Base-by-base conservation (phyloP, 2,888 invertebrate species). In the Blastobasis adustella region DNA sequence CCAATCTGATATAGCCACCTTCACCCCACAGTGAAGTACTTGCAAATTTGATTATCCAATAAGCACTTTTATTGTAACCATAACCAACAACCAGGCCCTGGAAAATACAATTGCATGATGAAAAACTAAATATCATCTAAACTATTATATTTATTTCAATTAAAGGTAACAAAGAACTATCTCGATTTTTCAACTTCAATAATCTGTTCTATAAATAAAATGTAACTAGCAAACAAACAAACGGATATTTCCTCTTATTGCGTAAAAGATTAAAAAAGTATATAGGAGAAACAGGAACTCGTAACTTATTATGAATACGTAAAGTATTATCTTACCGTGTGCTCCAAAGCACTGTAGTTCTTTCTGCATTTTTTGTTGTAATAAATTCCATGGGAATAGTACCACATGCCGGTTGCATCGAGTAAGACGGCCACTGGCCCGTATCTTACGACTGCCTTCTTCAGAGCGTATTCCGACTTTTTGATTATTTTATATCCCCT, bases 1-100 rank as follows among this genome's bases (percentile, higher is more conserved):
- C 85, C 91, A 95, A 94, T 71, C 91, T 92, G 52, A 95, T 92
- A 76, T 93, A 95, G 8, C 95, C 95, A 0, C 90, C 59, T n/a
- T 91, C 88, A 9, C 95, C 95, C 95, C 95, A 96, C 3, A 72
- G 71, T 6, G 72, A 62, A n/a, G 92, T 90, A 92, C 92, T 93
- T 6, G 93, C 93, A 72, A 94, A 50, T 10, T 53, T 53, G n/a
- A 53, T 7, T 1, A 53, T 36, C 53, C 53, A 53, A 23, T 53
- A 53, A 0, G 47, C 45, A 1, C 47, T 45, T n/a, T 42, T 23
- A 5, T 3, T 4, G 3, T 5, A 6, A 5, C 53, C 53, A 10
- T 53, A 53, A n/a, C 53, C 53, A 6, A 53, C 53, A 10, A 50
- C 45, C 23, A 53, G 10, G 10, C 44, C 37, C 53, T 53, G 44